Evolutionary conservation across 1,140 invertebrate species (phyloP).

Genomic region (Holcopasites calliopsidis): DNA sequence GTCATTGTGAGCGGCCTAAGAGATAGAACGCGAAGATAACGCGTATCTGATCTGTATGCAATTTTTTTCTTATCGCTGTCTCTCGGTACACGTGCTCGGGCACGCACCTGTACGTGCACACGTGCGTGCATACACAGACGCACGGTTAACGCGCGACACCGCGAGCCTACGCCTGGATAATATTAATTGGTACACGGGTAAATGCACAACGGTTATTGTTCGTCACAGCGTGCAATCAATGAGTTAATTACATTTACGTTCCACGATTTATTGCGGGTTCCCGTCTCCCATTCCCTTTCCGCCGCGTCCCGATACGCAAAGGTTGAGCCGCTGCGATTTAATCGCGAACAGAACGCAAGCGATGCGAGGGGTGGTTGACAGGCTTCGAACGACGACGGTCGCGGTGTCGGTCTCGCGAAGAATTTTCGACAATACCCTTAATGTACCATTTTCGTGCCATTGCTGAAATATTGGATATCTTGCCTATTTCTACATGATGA

Average conservation of each 20-base stretch:
- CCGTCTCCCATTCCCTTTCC: neutral
- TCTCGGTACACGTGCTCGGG: slow-evolving; percentile 22
- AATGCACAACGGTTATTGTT: slow-evolving; percentile 53
- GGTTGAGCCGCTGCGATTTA: neutral
- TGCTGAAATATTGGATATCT: too few species aligned
- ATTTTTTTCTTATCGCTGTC: slow-evolving; percentile 40
- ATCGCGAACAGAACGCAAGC: neutral
- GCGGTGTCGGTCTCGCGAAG: too few species aligned
- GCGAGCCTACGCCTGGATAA: slow-evolving; percentile 34
- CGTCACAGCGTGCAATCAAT: slow-evolving; percentile 40
- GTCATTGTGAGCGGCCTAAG: slow-evolving; percentile 42
- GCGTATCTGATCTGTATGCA: slow-evolving; percentile 52
- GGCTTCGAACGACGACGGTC: too few species aligned
- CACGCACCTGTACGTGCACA: slow-evolving; percentile 10
- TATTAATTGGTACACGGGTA: slow-evolving; percentile 61
- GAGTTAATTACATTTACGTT: slow-evolving; percentile 53
- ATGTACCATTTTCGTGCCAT: too few species aligned
- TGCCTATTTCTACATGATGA: too few species aligned
- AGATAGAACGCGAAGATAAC: slow-evolving; percentile 56
- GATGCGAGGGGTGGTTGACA: too few species aligned
- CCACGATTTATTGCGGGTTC: slow-evolving; percentile 4
- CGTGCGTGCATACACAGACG: neutral
- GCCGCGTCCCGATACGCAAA: neutral
- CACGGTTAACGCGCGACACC: too few species aligned
- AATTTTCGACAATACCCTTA: too few species aligned